These are phyloP conservation scores for Cololabis saira DNA, from an alignment of 2,113 vertebrate species.

Conservation along the genomic window DNA sequence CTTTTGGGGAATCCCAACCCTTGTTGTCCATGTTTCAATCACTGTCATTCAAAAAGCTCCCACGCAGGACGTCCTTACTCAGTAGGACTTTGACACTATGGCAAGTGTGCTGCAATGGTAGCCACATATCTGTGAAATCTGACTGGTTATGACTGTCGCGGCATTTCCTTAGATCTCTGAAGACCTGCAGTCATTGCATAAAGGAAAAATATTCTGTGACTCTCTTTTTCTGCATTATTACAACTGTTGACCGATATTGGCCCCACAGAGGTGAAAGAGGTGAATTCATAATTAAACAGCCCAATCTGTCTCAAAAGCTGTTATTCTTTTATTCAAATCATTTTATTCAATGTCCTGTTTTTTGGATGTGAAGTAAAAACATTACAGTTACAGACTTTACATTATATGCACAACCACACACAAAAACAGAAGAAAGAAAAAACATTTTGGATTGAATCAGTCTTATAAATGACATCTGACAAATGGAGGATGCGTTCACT, in stretches of 20 bases:
- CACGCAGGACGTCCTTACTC: constrained; percentile 50
- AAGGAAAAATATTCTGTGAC: constrained; percentile 26
- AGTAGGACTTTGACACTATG: constrained; percentile 35
- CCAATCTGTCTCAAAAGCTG: no score
- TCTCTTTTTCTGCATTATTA: neutral
- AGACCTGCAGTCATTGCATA: constrained; percentile 7
- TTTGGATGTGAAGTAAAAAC: no score
- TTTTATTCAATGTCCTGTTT: no score
- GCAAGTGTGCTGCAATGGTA: constrained; percentile 37
- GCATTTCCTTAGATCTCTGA: constrained; percentile 58
- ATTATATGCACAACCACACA: no score
- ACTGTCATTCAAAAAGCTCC: constrained; percentile 25
- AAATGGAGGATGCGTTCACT: no score
- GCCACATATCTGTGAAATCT: constrained; percentile 67
- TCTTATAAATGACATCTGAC: no score
- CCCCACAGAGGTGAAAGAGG: neutral
- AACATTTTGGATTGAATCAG: no score
- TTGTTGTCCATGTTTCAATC: constrained; percentile 29
- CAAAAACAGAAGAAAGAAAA: no score
- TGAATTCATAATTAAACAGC: no score
- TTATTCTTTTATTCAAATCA: no score
- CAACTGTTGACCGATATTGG: neutral
- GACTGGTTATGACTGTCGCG: constrained; percentile 55
- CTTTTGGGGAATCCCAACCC: constrained; percentile 53
- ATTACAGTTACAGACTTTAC: no score